Percentiles rank a stretch among this genome's conserved stretches.
Evolutionary conservation across 1,140 invertebrate genomes (phyloP).

Genomic region (Papilio machaon): DNA sequence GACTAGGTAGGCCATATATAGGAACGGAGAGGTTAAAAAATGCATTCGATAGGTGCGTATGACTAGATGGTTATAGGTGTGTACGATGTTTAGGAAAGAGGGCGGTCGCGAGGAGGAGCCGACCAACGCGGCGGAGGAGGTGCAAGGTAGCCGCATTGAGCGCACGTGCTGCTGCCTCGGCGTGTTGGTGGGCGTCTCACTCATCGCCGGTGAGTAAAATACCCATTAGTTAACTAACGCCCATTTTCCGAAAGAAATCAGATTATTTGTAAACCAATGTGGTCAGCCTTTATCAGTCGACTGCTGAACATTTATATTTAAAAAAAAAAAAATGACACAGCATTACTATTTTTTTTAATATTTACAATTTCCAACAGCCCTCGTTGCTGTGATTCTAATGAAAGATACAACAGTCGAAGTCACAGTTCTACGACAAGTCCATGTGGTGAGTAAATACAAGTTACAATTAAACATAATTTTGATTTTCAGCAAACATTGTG

Average conservation of each 20-base stretch:
- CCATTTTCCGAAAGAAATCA: not conserved
- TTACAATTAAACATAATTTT: not conserved
- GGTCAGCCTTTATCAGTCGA: too few species aligned
- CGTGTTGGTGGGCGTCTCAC: conserved; percentile 79
- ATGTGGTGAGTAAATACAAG: conserved; percentile 69
- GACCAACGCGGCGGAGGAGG: conserved; percentile 68
- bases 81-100: conserved; percentile 69
- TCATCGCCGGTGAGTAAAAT: conserved; percentile 73
- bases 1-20: not conserved
- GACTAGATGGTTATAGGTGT: conserved; percentile 20
- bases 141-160: conserved; percentile 71
- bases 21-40: too few species aligned
- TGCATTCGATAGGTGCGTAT: not conserved
- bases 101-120: conserved; percentile 77
- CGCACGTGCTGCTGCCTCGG: conserved; percentile 80
- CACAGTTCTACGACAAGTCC: conserved; percentile 77
- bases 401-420: conserved; percentile 75
- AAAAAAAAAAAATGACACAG: too few species aligned
- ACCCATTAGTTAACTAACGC: not conserved
- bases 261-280: not conserved
- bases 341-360: not conserved
- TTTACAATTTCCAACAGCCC: conserved; percentile 56
- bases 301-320: too few species aligned
- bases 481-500: too few species aligned
- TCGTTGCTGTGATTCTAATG: conserved; percentile 79